These are phyloP conservation scores for Cephus pulcher DNA, from an alignment of 2,888 invertebrate genomes.

Conservation along the genomic window DNA sequence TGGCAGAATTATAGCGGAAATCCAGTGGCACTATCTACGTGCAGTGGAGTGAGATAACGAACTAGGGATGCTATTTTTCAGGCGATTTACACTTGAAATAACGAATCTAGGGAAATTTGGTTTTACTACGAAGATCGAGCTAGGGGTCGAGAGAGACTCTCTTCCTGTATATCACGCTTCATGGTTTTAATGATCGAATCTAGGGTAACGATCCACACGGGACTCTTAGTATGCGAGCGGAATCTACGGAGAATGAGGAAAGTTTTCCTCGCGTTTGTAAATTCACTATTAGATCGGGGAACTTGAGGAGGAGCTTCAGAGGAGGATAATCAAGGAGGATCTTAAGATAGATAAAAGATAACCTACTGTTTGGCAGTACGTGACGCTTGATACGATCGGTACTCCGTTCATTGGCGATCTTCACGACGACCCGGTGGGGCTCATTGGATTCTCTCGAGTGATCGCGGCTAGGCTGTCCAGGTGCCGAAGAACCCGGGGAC, in stretches of 20 bases:
- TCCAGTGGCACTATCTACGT: not conserved
- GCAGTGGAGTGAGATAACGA: not conserved
- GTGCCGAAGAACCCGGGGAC: constrained; percentile 63
- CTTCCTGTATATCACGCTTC: not conserved
- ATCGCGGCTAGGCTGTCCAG: constrained; percentile 56
- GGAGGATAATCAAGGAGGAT: constrained; percentile 5
- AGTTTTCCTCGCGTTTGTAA: not conserved
- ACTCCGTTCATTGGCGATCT: constrained; percentile 57
- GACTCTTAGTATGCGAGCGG: not conserved
- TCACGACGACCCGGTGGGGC: constrained; percentile 61
- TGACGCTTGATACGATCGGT: constrained; percentile 53
- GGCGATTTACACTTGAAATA: not conserved
- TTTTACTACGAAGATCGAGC: not conserved
- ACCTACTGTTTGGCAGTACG: constrained; percentile 55
- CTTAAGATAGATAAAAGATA: constrained; percentile 11
- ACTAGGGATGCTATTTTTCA: not conserved
- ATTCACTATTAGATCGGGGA: not conserved
- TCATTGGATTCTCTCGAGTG: constrained; percentile 63
- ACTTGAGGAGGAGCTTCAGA: not conserved
- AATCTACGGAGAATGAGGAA: not conserved
- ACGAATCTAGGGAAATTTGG: not conserved
- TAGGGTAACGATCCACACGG: not conserved
- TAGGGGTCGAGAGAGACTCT: not conserved
- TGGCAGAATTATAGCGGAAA: not conserved
- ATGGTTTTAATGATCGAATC: not conserved